Evolutionary conservation across 2,888 invertebrate species (phyloP), one percentile per base, ranked within the genome.

Genomic region (Lathronympha strigana): DNA sequence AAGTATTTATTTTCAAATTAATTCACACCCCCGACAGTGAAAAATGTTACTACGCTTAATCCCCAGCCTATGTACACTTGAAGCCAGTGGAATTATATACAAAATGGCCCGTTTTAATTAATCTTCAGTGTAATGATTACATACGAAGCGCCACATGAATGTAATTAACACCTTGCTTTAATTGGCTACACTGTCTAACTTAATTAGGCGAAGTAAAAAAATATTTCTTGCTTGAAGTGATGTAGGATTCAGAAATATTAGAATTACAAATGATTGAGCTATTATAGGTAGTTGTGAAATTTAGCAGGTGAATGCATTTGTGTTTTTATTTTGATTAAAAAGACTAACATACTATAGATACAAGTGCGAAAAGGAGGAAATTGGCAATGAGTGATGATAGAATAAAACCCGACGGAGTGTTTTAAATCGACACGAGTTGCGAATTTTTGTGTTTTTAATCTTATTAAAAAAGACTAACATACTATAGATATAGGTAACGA

Each of bases 271-370:
- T 55, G 1, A 31, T 51, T 4, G 38, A 36, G 36, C 21, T 2
- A 36, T 36, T 55, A 43, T 1, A n/a, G 57, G 17, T 28, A n/a
- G 57, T 28, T 28, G 57, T 57, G 57, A 57, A 57, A 57, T 43
- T 43, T 13, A 9, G 1, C 51, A 31, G 31, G 19, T 43, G 19
- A 23, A 47, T 47, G 21, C 23, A 23, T 47, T 21, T 4, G n/a
- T 15, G 23, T 4, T 45, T 45, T 23, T 5, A 23, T 15, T 9
- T 25, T n/a, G 1, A n/a, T 47, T 40, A 8, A n/a, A 17, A 40
- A 15, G 15, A 15, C n/a, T 2, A 1, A 5, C 38, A n/a, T 4
- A 17, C 17, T 17, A 17, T n/a, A 9, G 40, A 15, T n/a, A 17
- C n/a, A n/a, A n/a, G n/a, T n/a, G n/a, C n/a, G n/a, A n/a, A n/a